Evolutionary conservation across 1,140 invertebrate species (phyloP), one percentile per base, ranked within the genome.

Genomic region (Yoshiicerus persimilis): DNA sequence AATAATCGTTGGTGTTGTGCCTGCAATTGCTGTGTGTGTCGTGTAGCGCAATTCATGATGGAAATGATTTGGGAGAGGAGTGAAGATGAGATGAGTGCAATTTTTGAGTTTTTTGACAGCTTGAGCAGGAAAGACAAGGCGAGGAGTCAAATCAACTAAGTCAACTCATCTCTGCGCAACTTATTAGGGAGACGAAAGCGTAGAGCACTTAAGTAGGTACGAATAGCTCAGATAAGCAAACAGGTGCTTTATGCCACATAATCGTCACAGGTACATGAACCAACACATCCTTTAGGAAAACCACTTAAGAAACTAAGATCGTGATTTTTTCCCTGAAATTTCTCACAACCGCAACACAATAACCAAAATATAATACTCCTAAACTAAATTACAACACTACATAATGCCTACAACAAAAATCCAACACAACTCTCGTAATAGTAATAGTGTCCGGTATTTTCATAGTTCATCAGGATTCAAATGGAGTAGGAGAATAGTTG

Each of bases 281-380:
- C 66, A 30, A 66, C 23, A 30, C 64, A 66, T 66, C 75, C 30
- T 80, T 38, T 6, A 80, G 38, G 32, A 80, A 80, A 80, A 80
- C 75, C 75, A 80, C 75, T 80, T 80, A 80, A 80, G 75, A n/a
- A n/a, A n/a, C 38, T 80, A 38, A 80, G 27, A 80, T 80, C 75
- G 32, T 80, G 75, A 80, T 80, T 80, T 80, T 80, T 80, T 80
- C 75, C 23, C 8, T 25, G 11, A 20, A 80, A 80, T 80, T 80
- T 80, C 75, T 80, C 75, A 80, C 75, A 80, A 80, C 75, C 75
- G 34, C 75, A 80, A n/a, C n/a, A n/a, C n/a, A n/a, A n/a, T n/a
- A n/a, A 38, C 75, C 20, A 80, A 38, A 80, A 32, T 80, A 80
- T 80, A 38, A 34, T 20, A 80, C 34, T 20, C 6, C 4, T 13